A percentile compares a stretch with the other conserved stretches of the same genome.
Evolutionary conservation across 2,113 vertebrate species (phyloP).

Genomic region (Regulus satrapa): DNA sequence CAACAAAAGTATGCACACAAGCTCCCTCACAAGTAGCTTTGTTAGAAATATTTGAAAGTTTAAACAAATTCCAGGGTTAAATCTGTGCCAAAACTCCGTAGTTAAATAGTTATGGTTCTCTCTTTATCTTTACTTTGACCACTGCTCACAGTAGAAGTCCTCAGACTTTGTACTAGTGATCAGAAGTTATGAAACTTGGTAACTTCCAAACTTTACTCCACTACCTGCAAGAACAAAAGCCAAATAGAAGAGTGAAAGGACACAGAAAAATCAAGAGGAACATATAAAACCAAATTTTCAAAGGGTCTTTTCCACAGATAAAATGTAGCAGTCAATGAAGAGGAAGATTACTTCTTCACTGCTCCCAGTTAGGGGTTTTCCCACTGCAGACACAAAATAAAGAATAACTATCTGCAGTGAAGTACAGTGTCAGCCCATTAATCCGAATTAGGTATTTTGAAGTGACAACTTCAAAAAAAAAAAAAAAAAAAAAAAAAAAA

Average conservation of each 20-base stretch:
- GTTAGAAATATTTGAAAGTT: background rate
- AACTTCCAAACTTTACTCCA: background rate
- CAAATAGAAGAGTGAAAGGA: background rate
- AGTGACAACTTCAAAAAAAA: background rate
- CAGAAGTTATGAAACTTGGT: background rate
- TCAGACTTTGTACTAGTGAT: background rate
- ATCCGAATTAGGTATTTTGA: background rate
- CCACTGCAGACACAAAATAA: background rate
- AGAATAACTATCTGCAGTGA: background rate
- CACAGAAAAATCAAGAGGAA: background rate
- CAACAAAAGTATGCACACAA: background rate
- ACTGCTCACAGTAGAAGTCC: rapidly evolving
- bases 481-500: background rate
- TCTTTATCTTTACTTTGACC: background rate
- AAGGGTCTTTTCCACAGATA: background rate
- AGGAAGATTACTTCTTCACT: background rate
- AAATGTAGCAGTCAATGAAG: background rate
- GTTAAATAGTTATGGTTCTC: background rate
- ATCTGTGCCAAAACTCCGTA: background rate
- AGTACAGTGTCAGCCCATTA: background rate
- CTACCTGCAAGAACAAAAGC: background rate
- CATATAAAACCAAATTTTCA: background rate
- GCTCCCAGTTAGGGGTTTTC: background rate
- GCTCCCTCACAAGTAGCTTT: background rate
- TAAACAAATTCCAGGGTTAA: background rate